These are phyloP conservation scores for Halictus quadricinctus DNA, from an alignment of 2,888 invertebrate genomes.

Conservation along the genomic window DNA sequence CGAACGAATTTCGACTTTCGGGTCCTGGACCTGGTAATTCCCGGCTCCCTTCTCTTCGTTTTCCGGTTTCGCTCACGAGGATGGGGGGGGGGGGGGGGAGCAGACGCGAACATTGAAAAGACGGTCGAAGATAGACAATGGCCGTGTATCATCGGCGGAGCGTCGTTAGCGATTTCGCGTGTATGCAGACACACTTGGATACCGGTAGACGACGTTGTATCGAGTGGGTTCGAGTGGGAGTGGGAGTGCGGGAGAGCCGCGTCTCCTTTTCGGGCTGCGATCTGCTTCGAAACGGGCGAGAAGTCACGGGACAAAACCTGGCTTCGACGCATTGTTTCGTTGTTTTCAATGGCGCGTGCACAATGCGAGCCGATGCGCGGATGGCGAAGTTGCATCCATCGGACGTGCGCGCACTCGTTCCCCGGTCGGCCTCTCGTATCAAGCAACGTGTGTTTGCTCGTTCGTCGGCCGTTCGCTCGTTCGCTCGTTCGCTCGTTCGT, in stretches of 20 bases:
- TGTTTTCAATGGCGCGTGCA: constrained; percentile 76
- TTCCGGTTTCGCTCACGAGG: neutral
- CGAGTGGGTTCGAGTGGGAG: constrained; percentile 17
- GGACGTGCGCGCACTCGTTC: constrained; percentile 64
- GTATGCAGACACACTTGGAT: constrained; percentile 16
- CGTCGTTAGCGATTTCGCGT: constrained; percentile 54
- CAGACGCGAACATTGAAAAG: constrained; percentile 39
- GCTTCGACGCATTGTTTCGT: constrained; percentile 78
- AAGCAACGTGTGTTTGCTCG: constrained; percentile 49
- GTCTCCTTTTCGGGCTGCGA: constrained; percentile 68
- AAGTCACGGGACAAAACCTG: constrained; percentile 78
- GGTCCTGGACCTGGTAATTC: neutral
- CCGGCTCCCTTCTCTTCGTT: neutral
- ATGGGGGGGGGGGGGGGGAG: neutral
- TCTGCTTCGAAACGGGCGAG: constrained; percentile 71
- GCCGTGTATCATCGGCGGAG: constrained; percentile 30
- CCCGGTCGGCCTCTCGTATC: constrained; percentile 54
- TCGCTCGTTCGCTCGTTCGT: constrained; percentile 49
- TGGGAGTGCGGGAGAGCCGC: constrained; percentile 22
- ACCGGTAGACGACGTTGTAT: neutral
- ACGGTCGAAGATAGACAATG: constrained; percentile 45
- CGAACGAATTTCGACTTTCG: neutral
- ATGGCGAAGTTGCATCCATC: constrained; percentile 68
- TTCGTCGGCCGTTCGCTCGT: constrained; percentile 50
- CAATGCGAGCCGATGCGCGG: constrained; percentile 73